A percentile compares a stretch with the other conserved stretches of the same genome.
These are phyloP conservation scores for Cheilosia variabilis DNA, from an alignment of 2,888 invertebrate genomes.

Conservation along the genomic window DNA sequence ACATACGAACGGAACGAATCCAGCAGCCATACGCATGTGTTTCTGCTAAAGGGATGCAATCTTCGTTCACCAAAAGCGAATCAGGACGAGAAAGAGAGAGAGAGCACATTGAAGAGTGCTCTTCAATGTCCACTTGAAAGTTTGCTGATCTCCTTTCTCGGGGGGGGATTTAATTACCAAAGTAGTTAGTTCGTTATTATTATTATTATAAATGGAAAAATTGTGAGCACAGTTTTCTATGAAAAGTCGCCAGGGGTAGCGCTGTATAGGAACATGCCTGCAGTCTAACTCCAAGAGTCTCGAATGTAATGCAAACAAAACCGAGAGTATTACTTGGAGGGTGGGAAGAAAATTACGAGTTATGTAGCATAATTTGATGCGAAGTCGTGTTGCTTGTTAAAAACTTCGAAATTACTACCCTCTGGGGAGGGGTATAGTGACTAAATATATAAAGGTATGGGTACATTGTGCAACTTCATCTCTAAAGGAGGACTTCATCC, in stretches of 20 bases:
- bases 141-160: conserved; percentile 64
- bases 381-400: conserved; percentile 56
- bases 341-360: conserved; percentile 54
- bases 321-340: not conserved
- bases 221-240: conserved; percentile 11
- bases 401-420: conserved; percentile 69
- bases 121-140: conserved; percentile 73
- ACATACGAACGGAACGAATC: conserved; percentile 58
- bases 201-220: conserved; percentile 59
- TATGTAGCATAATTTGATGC: conserved; percentile 62
- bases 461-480: conserved; percentile 39
- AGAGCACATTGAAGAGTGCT: conserved; percentile 16
- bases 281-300: not conserved
- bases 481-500: conserved; percentile 23
- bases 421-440: conserved; percentile 20
- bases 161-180: conserved; percentile 72
- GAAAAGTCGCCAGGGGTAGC: conserved; percentile 21
- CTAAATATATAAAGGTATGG: not conserved
- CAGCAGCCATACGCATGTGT: conserved; percentile 44
- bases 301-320: conserved; percentile 28
- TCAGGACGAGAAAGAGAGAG: not conserved
- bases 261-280: not conserved
- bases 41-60: conserved; percentile 36
- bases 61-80: not conserved
- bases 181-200: conserved; percentile 71